Evolutionary conservation across 1,140 invertebrate species (phyloP).

Genomic region (Drosophila truncata): DNA sequence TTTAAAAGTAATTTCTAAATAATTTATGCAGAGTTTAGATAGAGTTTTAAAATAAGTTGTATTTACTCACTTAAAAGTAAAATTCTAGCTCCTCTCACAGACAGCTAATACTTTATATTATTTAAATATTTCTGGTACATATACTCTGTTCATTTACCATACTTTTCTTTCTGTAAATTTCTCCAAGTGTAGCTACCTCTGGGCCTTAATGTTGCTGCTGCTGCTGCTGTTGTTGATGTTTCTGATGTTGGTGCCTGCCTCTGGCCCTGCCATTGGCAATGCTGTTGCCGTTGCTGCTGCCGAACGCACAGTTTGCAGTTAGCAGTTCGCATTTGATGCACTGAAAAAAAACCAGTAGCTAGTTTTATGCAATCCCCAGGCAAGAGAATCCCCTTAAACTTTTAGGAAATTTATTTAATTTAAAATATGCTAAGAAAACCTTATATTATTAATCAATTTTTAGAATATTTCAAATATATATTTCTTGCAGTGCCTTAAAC

Average conservation of each 20-base stretch:
- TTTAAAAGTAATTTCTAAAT: not conserved
- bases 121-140: not conserved
- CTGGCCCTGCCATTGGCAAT: conserved; percentile 22
- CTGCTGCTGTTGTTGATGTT: conserved; percentile 11
- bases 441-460: not conserved
- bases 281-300: conserved; percentile 1
- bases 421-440: too few relatives aligned
- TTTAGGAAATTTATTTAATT: too few relatives aligned
- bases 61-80: too few relatives aligned
- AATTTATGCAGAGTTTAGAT: not conserved
- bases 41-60: not conserved
- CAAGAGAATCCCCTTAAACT: too few relatives aligned
- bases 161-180: not conserved
- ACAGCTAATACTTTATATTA: too few relatives aligned
- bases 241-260: conserved; percentile 12
- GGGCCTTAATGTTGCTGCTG: not conserved
- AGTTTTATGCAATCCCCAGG: too few relatives aligned
- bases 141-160: not conserved
- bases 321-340: conserved; percentile 11
- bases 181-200: conserved; percentile 8
- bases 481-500: conserved; percentile 25
- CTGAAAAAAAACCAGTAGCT: not conserved
- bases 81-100: too few relatives aligned
- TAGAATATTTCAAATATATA: not conserved
- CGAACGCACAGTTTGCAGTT: conserved; percentile 17